phyloP scores from a whole-genome alignment of 2,888 invertebrate species.

The Ferrisia virgata region DNA sequence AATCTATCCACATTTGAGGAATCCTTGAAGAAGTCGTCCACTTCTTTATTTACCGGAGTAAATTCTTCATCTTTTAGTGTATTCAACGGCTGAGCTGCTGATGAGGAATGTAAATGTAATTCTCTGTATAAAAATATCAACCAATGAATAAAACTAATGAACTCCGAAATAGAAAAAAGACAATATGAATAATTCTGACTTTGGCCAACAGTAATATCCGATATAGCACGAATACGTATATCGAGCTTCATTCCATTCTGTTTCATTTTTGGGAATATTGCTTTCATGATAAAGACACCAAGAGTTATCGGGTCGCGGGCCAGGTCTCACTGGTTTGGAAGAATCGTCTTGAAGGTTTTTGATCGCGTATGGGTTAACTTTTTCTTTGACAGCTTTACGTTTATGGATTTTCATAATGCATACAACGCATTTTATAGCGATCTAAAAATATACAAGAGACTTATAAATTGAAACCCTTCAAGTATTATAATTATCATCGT shows the following conservation, averaged over 20 bases:
- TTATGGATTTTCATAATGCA: constrained; percentile 72
- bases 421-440: constrained; percentile 62
- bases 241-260: constrained; percentile 71
- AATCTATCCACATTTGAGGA: constrained; percentile 67
- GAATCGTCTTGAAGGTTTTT: constrained; percentile 5
- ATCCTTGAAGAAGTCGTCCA: constrained; percentile 67
- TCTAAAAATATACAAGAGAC: constrained; percentile 50
- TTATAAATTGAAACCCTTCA: background rate
- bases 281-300: constrained; percentile 58
- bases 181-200: constrained; percentile 51
- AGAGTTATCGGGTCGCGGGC: constrained; percentile 67
- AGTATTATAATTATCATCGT: too few species aligned
- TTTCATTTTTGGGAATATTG: constrained; percentile 61
- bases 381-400: constrained; percentile 61
- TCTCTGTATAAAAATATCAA: constrained; percentile 53
- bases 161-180: background rate
- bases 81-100: constrained; percentile 62
- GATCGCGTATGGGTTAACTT: constrained; percentile 56
- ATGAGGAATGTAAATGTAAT: constrained; percentile 65
- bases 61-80: constrained; percentile 59
- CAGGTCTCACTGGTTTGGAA: constrained; percentile 52
- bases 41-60: constrained; percentile 63
- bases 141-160: background rate
- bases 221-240: constrained; percentile 66
- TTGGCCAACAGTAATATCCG: constrained; percentile 60